Evolutionary conservation across 2,113 vertebrate genomes (phyloP).

Genomic region (Notothenia rossii): DNA sequence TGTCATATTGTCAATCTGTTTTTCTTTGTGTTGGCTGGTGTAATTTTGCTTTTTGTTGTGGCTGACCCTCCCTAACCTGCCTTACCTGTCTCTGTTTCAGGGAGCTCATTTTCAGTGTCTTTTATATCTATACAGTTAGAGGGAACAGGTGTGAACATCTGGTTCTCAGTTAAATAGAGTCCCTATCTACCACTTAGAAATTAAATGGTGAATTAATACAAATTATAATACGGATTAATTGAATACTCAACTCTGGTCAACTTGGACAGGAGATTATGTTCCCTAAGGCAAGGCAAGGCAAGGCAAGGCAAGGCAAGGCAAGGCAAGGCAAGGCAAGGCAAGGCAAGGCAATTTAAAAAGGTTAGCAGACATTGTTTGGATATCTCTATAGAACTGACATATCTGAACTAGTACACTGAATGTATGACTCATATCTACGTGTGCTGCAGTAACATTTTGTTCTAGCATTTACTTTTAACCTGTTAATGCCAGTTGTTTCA

Average conservation of each 20-base stretch:
- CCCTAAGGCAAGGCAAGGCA: neutral
- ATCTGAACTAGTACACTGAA: neutral
- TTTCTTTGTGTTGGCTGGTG: neutral
- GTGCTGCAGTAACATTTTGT: neutral
- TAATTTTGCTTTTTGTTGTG: neutral
- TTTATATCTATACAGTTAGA: neutral
- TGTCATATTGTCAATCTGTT: conserved; percentile 34
- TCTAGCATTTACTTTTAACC: neutral
- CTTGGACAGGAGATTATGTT: neutral
- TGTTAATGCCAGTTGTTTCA: neutral
- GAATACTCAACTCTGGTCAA: too few relatives aligned
- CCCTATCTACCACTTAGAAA: neutral
- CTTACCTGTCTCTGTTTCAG: neutral
- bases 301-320: too few relatives aligned
- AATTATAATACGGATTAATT: too few relatives aligned
- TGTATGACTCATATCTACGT: neutral
- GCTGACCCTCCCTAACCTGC: neutral
- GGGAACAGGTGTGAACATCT: neutral
- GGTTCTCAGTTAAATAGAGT: neutral
- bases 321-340: too few relatives aligned
- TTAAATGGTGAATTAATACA: too few relatives aligned
- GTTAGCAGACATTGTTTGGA: neutral
- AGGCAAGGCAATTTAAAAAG: too few relatives aligned
- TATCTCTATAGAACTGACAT: neutral
- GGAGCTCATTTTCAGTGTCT: neutral